Base-by-base conservation (phyloP, 37 sponge, comb jelly and placozoan species). In the Cladorhizidae sp. region DNA sequence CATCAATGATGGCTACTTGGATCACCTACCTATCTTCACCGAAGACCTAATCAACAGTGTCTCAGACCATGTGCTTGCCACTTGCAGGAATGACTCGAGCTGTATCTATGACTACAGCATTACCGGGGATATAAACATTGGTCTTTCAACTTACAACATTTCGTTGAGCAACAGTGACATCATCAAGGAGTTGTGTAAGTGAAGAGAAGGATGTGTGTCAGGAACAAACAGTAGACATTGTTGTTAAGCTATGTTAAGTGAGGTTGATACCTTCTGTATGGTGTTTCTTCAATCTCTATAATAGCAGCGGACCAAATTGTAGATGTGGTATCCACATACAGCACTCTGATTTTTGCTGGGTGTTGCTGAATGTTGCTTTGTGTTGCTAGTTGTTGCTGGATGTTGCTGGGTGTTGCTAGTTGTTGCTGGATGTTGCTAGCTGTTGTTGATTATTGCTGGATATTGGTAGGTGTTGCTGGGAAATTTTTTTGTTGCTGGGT, bases 51-150 rank as follows among this genome's bases (percentile, higher is more conserved):
- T 59, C 31, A 41, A 3, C 20, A 33, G 55, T 25, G 39, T 40
- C 9, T 36, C 57, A 25, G 36, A 57, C 11, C 58, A 55, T 17
- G 59, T 43, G 26, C 35, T 23, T 12, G 38, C 63, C 28, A 23
- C 22, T 0, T 85, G 86, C 61, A 51, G 42, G 32, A 54, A 43
- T 23, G 55, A 85, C 58, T 31, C 23, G 5, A 1, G 29, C 2
- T 85, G 86, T 78, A 56, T 77, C 18, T 78, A 70, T 38, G 86
- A 85, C 70, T 54, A 22, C 20, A 39, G 31, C 1, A 20, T 72
- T 1, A 72, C 86, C 21, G 71, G 70, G 1, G 37, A 59, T 61
- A 28, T 22, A 3, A 40, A 59, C 22, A 11, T 85, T 61, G 86
- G 78, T n/a, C 6, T 21, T 2, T 39, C 74, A 2, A 78, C 86